phyloP scores from a whole-genome alignment of 2,797 vertebrate genomes.

The Chaetodon trifasciatus region DNA sequence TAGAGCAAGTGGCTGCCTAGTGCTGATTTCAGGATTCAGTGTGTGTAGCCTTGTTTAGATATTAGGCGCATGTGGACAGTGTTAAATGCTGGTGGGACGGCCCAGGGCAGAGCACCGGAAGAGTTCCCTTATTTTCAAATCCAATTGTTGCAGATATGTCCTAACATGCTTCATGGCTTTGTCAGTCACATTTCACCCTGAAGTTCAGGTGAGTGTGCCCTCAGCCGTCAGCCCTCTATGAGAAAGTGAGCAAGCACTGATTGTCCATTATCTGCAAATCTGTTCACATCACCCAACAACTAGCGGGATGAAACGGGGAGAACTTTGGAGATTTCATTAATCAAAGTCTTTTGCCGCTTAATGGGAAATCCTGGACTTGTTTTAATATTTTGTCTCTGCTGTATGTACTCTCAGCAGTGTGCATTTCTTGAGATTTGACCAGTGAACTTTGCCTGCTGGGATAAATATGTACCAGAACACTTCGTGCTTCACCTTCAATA shows the following conservation, averaged over 20 bases:
- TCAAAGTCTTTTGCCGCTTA: background rate
- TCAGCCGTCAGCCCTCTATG: too few species aligned
- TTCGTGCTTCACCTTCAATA: slow-evolving; percentile 7
- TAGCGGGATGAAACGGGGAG: background rate
- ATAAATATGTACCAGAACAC: background rate
- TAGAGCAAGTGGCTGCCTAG: too few species aligned
- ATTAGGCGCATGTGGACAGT: too few species aligned
- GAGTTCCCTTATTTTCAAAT: too few species aligned
- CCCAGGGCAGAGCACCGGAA: too few species aligned
- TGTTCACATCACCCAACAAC: background rate
- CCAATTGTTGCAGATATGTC: too few species aligned
- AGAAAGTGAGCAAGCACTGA: background rate
- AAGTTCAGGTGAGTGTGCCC: background rate
- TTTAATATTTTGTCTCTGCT: background rate
- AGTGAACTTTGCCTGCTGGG: background rate
- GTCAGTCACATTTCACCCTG: background rate
- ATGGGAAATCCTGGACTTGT: background rate
- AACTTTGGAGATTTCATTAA: background rate
- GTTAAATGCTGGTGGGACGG: too few species aligned
- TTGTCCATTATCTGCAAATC: background rate
- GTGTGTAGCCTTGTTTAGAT: too few species aligned
- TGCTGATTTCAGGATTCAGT: too few species aligned
- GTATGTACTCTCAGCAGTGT: background rate
- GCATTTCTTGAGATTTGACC: background rate
- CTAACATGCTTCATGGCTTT: background rate